Conservation (phyloP, 92 coral and sea anemone genomes). For the Umimayanthus chanpuru region DNA sequence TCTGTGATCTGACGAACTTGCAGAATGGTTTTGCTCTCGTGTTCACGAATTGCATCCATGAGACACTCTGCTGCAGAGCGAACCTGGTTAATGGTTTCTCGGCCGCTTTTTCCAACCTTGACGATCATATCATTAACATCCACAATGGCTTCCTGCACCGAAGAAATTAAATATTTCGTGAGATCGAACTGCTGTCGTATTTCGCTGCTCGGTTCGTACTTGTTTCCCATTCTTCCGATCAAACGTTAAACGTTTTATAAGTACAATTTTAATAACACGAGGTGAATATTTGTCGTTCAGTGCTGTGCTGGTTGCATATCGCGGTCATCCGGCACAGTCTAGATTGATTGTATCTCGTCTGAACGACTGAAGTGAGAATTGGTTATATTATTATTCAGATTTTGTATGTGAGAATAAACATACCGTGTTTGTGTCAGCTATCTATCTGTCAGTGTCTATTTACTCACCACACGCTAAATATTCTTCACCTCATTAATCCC, state of each 20-base stretch:
- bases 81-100: slow-evolving; percentile 37
- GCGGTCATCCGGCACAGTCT: neutral
- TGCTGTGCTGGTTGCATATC: too few relatives aligned
- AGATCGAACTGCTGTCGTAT: neutral
- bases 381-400: slow-evolving; percentile 7
- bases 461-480: slow-evolving; percentile 7
- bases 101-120: slow-evolving; percentile 24
- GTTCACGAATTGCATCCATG: slow-evolving; percentile 28
- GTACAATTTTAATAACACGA: neutral
- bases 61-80: slow-evolving; percentile 29
- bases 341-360: neutral
- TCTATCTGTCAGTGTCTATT: slow-evolving; percentile 27
- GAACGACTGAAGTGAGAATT: neutral
- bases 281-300: neutral
- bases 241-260: neutral
- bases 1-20: slow-evolving; percentile 32
- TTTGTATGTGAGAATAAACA: slow-evolving; percentile 35
- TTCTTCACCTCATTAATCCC: slow-evolving; percentile 4
- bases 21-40: slow-evolving; percentile 33
- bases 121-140: slow-evolving; percentile 10
- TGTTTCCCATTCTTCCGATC: neutral
- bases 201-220: slow-evolving; percentile 24
- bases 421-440: neutral
- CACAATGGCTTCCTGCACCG: slow-evolving; percentile 20
- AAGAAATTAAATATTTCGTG: slow-evolving; percentile 17